Conservation (phyloP, 2,888 invertebrate genomes). For the Eupeodes luniger region DNA sequence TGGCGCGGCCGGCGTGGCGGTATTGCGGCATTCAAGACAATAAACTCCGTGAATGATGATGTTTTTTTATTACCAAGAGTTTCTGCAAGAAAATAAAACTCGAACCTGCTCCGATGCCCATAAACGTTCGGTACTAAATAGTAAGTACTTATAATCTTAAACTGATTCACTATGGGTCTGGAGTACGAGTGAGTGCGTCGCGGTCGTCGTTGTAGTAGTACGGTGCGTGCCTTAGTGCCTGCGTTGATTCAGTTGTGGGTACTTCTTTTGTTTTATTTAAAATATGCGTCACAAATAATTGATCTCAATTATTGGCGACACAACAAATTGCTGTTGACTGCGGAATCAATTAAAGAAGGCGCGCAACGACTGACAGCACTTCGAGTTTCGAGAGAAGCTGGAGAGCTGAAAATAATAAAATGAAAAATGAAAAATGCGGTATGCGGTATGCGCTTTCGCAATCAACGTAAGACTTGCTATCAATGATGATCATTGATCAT, state of each 20-base stretch:
- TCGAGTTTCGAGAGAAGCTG: too few relatives aligned
- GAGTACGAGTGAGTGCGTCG: background rate
- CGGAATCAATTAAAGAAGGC: conserved; percentile 59
- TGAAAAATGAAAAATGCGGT: conserved; percentile 3
- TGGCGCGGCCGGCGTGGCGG: background rate
- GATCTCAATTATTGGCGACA: conserved; percentile 73
- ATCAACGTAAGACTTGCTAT: conserved; percentile 1
- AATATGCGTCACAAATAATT: conserved; percentile 71
- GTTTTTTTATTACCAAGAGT: conserved; percentile 34
- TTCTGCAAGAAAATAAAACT: conserved; percentile 33
- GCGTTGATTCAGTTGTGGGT: background rate
- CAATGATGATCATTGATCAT: conserved; percentile 22
- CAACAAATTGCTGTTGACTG: conserved; percentile 68
- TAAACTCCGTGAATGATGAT: conserved; percentile 33
- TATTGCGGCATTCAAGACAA: conserved; percentile 12
- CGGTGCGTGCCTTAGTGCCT: conserved; percentile 15
- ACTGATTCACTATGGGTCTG: conserved; percentile 26
- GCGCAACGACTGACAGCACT: background rate
- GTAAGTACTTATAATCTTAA: conserved; percentile 33
- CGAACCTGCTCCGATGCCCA: conserved; percentile 54
- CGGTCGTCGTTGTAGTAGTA: background rate
- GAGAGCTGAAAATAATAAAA: too few relatives aligned
- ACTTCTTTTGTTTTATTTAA: conserved; percentile 41
- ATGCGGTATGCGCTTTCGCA: conserved; percentile 34
- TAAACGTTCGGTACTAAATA: conserved; percentile 29